Conservation (phyloP, 2,888 invertebrate genomes). For the Pterobdella sp. region DNA sequence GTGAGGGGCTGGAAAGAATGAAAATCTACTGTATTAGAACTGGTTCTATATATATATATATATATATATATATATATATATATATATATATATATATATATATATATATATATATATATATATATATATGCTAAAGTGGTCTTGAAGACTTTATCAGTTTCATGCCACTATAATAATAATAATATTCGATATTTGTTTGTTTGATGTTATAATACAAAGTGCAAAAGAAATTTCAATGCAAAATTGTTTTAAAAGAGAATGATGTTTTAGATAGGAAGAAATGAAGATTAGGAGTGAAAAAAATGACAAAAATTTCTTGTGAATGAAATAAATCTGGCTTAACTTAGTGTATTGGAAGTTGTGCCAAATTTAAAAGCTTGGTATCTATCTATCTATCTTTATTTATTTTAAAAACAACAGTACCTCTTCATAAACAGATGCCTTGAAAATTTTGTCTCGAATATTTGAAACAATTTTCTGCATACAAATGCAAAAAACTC, state of each 20-base stretch:
- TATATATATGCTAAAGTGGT: neutral
- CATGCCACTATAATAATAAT: too few relatives aligned
- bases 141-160: too few relatives aligned
- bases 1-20: too few relatives aligned
- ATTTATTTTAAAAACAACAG: too few relatives aligned
- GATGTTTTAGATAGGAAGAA: too few relatives aligned
- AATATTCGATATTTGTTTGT: neutral
- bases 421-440: constrained; percentile 50
- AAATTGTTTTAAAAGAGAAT: neutral
- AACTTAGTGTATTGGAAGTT: too few relatives aligned
- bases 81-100: constrained; percentile 6
- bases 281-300: neutral
- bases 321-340: too few relatives aligned
- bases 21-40: too few relatives aligned
- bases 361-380: too few relatives aligned
- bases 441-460: constrained; percentile 60
- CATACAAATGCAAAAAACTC: constrained; percentile 75
- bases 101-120: constrained; percentile 6
- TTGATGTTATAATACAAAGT: neutral
- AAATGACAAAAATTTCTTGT: neutral
- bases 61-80: neutral
- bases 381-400: too few relatives aligned
- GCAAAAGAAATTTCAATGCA: neutral
- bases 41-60: too few relatives aligned
- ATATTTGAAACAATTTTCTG: constrained; percentile 82